Base-by-base conservation (phyloP, 2,888 invertebrate species). In the Metacarcinus magister region DNA sequence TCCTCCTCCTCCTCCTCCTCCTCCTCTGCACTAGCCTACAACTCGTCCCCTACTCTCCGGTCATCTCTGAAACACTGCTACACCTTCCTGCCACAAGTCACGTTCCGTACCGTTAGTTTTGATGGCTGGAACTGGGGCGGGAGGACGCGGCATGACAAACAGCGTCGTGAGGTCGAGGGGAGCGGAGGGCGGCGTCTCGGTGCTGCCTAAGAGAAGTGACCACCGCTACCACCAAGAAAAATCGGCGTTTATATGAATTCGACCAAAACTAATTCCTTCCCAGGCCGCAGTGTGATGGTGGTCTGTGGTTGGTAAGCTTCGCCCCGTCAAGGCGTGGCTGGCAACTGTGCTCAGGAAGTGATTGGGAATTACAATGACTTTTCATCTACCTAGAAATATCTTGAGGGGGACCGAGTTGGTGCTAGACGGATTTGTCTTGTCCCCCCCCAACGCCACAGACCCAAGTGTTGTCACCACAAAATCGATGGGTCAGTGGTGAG, bases 21-120 rank as follows among this genome's bases (percentile, higher is more conserved):
- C 32, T 54, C 39, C 28, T 5, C 54, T 32, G 82, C 28, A 60
- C 93, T 93, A 60, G 19, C 39, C 39, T 28, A 39, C 67, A 67
- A 44, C 60, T 93, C 67, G 39, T 67, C 67, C 93, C 39, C 93
- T 39, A 39, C 44, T 48, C 75, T 94, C 87, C 94, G 94, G 94
- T 94, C 94, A 90, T 89, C 94, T 48, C 23, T 89, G 94, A 94
- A 89, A 94, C 90, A 90, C 54, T 94, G 94, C 90, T 43, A 28
- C 54, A 87, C 90, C 94, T 94, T 94, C 94, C 89, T 90, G 94
- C 89, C 54, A 60, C 90, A 94, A 89, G 94, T 89, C 94, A 94
- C 54, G 90, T 94, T 94, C 94, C 94, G 90, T 94, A 39, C 94
- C 94, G 94, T 94, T 94, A 94, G 90, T 54, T 94, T 89, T 94